Evolutionary conservation across 2,888 invertebrate species (phyloP).

Genomic region (Eilema sororculum): DNA sequence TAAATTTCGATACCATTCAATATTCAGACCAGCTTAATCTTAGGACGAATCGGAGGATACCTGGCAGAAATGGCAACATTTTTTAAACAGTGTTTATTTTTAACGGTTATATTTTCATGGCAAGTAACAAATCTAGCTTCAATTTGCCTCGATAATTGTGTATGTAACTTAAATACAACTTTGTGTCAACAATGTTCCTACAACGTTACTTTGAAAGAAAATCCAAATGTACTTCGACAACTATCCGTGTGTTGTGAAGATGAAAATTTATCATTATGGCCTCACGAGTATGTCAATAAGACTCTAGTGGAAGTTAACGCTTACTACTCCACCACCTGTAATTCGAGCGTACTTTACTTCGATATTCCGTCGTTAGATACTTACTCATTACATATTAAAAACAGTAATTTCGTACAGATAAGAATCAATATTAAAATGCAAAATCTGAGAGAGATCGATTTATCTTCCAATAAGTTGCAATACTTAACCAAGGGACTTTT

Average conservation of each 20-base stretch:
- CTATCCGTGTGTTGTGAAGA: constrained; percentile 71
- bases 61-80: constrained; percentile 75
- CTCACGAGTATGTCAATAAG: constrained; percentile 69
- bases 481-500: constrained; percentile 84
- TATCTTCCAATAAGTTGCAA: constrained; percentile 87
- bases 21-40: constrained; percentile 77
- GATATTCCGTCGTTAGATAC: constrained; percentile 68
- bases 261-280: constrained; percentile 56
- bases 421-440: constrained; percentile 66
- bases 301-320: constrained; percentile 68
- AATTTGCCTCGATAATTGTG: constrained; percentile 70
- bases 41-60: constrained; percentile 42
- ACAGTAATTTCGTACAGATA: constrained; percentile 70
- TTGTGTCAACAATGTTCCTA: constrained; percentile 73
- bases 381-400: constrained; percentile 67
- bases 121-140: constrained; percentile 71
- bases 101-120: constrained; percentile 73
- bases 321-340: constrained; percentile 65
- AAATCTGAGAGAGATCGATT: constrained; percentile 86
- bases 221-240: constrained; percentile 59
- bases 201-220: constrained; percentile 72
- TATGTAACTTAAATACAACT: constrained; percentile 63
- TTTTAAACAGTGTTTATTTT: constrained; percentile 71
- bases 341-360: constrained; percentile 65
- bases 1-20: constrained; percentile 69